These are phyloP conservation scores for Gryllus bimaculatus DNA, from an alignment of 1,140 invertebrate species.

Conservation along the genomic window DNA sequence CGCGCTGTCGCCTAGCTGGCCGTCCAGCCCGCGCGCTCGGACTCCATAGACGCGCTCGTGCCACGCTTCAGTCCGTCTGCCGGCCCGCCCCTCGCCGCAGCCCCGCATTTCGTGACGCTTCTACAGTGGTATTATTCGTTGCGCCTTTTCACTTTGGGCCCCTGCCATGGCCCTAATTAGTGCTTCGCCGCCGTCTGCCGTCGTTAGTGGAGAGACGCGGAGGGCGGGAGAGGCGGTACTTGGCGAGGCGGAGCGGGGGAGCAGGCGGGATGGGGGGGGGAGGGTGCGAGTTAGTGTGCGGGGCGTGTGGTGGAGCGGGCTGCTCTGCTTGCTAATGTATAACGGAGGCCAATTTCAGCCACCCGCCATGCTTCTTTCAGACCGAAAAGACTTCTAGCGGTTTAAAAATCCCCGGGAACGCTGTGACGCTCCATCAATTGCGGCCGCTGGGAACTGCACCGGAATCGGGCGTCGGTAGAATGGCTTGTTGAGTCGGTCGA, in stretches of 20 bases:
- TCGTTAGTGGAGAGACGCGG: not conserved
- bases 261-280: too few relatives aligned
- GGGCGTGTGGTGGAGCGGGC: too few relatives aligned
- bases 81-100: not conserved
- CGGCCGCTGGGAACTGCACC: not conserved
- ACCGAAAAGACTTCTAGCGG: not conserved
- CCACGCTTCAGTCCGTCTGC: too few relatives aligned
- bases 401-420: not conserved
- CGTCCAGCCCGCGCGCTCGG: too few relatives aligned
- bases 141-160: too few relatives aligned
- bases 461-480: not conserved
- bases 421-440: not conserved
- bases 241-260: not conserved
- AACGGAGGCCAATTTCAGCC: not conserved
- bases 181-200: not conserved
- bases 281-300: not conserved
- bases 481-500: too few relatives aligned
- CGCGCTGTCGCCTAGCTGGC: too few relatives aligned
- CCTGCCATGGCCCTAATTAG: not conserved
- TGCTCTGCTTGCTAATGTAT: not conserved
- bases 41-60: too few relatives aligned
- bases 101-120: too few relatives aligned
- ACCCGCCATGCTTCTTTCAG: not conserved
- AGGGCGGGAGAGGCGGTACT: not conserved
- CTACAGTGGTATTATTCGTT: too few relatives aligned